A percentile compares a stretch with the other conserved stretches of the same genome.
Conservation (phyloP, 2,797 vertebrate genomes). For the Synaphobranchus kaupii region DNA sequence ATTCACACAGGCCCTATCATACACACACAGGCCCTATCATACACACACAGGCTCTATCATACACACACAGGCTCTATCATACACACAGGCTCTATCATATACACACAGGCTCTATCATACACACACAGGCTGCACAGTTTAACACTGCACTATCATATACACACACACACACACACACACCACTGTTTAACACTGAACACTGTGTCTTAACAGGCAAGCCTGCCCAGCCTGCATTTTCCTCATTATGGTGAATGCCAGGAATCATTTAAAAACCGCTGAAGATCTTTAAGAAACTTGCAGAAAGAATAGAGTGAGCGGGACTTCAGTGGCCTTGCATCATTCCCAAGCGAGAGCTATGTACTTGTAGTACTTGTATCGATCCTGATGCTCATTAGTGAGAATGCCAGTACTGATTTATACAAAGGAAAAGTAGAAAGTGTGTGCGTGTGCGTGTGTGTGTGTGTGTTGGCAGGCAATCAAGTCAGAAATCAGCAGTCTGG, state of each 20-base stretch:
- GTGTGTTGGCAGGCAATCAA: background rate
- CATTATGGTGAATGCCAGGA: background rate
- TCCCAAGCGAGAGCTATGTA: background rate
- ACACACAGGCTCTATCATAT: background rate
- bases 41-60: background rate
- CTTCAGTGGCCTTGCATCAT: background rate
- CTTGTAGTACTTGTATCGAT: background rate
- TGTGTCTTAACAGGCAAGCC: background rate
- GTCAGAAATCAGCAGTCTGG: constrained; percentile 11
- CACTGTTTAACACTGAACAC: background rate
- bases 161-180: background rate
- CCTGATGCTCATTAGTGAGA: background rate
- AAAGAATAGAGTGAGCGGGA: background rate
- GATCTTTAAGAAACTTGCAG: background rate
- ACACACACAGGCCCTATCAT: background rate
- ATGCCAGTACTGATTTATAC: background rate
- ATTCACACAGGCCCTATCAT: background rate
- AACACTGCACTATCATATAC: background rate
- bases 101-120: background rate
- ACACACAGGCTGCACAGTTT: background rate
- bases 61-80: background rate
- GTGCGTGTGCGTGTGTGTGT: background rate
- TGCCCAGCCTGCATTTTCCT: background rate
- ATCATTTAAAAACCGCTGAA: background rate
- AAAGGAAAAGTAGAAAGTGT: background rate